Evolutionary conservation across 2,888 invertebrate species (phyloP), one percentile per base, ranked within the genome.

Genomic region (Ochlodes sylvanus): DNA sequence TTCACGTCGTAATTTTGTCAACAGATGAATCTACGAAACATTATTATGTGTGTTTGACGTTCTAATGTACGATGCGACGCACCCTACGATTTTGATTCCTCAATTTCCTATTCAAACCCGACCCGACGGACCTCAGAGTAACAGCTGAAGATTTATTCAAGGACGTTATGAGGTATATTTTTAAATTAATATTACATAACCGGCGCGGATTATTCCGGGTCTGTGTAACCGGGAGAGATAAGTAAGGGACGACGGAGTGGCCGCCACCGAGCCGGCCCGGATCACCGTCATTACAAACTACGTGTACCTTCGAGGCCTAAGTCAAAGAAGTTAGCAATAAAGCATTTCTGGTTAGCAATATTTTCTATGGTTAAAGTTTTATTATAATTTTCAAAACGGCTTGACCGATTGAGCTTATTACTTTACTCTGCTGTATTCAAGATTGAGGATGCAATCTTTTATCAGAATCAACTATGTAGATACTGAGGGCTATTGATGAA

Each of bases 251-350:
- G 47, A 41, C 60, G 44, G 61, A 50, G 52, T 52, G 52, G 62
- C 19, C 44, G 44, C 50, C n/a, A n/a, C n/a, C n/a, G n/a, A n/a
- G 62, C 19, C 52, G 52, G 52, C 12, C 62, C 38, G 52, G 52
- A 62, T 50, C 52, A 38, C 62, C 50, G 62, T 62, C 62, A 41
- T 62, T 62, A 62, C 50, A 62, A 62, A 62, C 62, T 61, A 34
- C 3, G 10, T 21, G 17, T 52, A 12, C 19, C 17, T 17, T 14
- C 52, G 32, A 19, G 50, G 52, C 34, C 21, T 38, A 52, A 62
- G 52, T 62, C 14, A 17, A 21, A 38, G 21, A 62, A 10, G 21
- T 44, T 19, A 50, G 50, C 50, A 50, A 12, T 50, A 6, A 32
- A 4, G 7, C 19, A 10, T 15, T 27, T 27, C 5, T 27, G 27